A percentile compares a stretch with the other conserved stretches of the same genome.
Conservation (phyloP, 1,140 invertebrate species). For the Aphelenchoides besseyi region DNA sequence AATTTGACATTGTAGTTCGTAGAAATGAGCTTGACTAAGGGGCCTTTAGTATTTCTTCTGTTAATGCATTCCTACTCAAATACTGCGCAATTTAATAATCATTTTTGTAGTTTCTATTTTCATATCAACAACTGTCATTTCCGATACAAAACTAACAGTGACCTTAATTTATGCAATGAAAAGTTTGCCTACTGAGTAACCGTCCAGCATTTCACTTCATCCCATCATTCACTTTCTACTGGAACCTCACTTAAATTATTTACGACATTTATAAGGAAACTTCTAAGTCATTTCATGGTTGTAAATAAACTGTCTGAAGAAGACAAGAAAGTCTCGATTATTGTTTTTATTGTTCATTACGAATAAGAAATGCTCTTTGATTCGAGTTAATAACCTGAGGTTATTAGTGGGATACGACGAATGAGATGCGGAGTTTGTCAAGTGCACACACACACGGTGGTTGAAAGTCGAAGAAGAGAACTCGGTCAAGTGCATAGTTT, state of each 20-base stretch:
- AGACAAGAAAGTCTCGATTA: no score
- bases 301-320: neutral
- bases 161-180: no score
- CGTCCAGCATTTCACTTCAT: neutral
- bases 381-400: neutral
- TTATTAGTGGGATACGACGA: neutral
- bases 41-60: no score
- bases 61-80: no score
- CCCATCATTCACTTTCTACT: neutral
- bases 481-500: neutral
- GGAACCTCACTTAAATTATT: conserved; percentile 3
- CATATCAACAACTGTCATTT: no score
- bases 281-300: neutral
- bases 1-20: conserved; percentile 25
- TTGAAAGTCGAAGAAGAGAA: no score
- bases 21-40: neutral
- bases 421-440: neutral
- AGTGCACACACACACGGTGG: neutral
- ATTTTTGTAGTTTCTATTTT: no score
- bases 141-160: no score
- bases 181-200: neutral
- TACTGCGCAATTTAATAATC: no score
- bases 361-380: no score
- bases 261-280: neutral
- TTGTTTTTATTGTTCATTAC: no score